Percentiles rank a stretch among this genome's conserved stretches.
Evolutionary conservation across 64 coral and sea anemone genomes (phyloP).

Genomic region (Acropora tenuis): DNA sequence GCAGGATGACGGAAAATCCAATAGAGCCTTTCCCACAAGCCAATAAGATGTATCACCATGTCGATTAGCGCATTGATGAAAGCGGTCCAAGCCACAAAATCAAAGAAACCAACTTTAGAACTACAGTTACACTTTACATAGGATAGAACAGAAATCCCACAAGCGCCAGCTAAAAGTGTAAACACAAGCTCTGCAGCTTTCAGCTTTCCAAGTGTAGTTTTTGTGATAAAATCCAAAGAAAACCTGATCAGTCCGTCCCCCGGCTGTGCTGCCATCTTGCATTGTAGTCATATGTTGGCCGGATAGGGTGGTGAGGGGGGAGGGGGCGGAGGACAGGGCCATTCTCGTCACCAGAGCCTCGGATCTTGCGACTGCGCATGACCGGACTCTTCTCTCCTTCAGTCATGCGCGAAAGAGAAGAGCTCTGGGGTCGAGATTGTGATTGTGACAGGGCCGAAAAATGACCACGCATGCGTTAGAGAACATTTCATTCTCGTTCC

Average conservation of each 20-base stretch:
- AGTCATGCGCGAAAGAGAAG: too few species aligned
- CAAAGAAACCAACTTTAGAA: constrained; percentile 55
- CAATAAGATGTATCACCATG: constrained; percentile 74
- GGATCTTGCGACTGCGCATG: too few species aligned
- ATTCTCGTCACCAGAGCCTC: too few species aligned
- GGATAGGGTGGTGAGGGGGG: too few species aligned
- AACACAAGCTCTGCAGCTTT: constrained; percentile 63
- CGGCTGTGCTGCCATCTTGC: constrained; percentile 1
- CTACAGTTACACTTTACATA: neutral
- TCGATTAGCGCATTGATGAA: constrained; percentile 86
- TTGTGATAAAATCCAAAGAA: constrained; percentile 59
- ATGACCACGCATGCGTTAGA: too few species aligned
- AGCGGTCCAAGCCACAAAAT: constrained; percentile 85
- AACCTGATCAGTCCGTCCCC: constrained; percentile 52
- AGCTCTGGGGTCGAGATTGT: too few species aligned
- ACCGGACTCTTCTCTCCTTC: too few species aligned
- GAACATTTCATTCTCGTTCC: too few species aligned
- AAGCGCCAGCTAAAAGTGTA: constrained; percentile 68
- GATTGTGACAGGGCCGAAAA: too few species aligned
- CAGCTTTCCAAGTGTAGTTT: constrained; percentile 55
- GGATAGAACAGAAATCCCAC: neutral
- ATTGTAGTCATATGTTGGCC: too few species aligned
- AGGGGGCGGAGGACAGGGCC: too few species aligned
- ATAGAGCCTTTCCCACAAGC: constrained; percentile 77
- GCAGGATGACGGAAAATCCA: constrained; percentile 88